Evolutionary conservation across 2,888 invertebrate species (phyloP), one percentile per base, ranked within the genome.

Genomic region (Mechanitis messenoides): DNA sequence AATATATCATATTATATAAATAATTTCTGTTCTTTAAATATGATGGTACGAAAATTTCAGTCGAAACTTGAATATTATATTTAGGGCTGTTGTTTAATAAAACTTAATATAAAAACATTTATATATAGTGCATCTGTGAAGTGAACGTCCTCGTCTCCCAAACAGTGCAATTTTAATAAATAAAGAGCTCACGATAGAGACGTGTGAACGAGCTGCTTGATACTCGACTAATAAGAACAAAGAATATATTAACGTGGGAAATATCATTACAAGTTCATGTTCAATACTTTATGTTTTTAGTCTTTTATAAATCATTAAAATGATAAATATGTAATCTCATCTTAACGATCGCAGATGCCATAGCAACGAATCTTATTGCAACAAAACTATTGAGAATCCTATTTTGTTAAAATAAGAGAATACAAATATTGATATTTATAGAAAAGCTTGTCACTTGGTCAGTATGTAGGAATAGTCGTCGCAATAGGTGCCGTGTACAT

Each of bases 201-300:
- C 69, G 72, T 74, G 74, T 72, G 74, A 73, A 72, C 71, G 63
- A 69, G 68, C 55, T 61, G 65, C 69, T 67, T 66, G 65, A 42
- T 42, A 42, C 9, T 42, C 42, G 42, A 42, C 9, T 42, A 42
- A 42, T 42, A 1, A 1, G 67, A 72, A 74, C 70, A 72, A 72
- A 69, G 67, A 62, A 62, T 68, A 65, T 61, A 9, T 68, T 71
- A 62, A 72, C 73, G 72, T 73, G 72, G 68, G 73, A 74, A 75
- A 68, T 60, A 60, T 38, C 12, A 20, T 55, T 3, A 2, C 7
- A 50, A 7, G 31, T 50, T 50, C 5, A 31, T 55, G 59, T 46
- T 57, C 58, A 57, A 59, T 61, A 61, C 56, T 59, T 57, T 56
- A 62, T 47, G 4, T 62, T 59, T 31, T 58, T 9, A 62, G 57